These are phyloP conservation scores for Pogonophryne albipinna DNA, from an alignment of 2,797 vertebrate genomes.

Conservation along the genomic window DNA sequence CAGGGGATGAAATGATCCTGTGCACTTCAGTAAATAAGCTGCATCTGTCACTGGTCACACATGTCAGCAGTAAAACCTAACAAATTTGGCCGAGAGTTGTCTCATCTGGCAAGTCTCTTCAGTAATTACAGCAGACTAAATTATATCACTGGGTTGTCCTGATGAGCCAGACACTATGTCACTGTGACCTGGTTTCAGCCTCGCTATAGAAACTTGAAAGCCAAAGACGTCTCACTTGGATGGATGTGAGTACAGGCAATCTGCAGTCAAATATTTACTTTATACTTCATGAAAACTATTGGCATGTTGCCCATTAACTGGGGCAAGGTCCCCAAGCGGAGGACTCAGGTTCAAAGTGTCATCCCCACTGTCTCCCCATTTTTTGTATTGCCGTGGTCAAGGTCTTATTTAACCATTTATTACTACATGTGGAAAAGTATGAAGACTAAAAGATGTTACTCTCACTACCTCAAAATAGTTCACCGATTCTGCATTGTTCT, in stretches of 20 bases:
- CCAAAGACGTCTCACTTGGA: background rate
- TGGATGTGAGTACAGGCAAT: background rate
- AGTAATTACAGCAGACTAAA: conserved; percentile 39
- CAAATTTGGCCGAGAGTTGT: conserved; percentile 29
- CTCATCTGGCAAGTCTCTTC: conserved; percentile 44
- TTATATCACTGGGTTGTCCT: conserved; percentile 27
- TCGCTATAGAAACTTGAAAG: background rate
- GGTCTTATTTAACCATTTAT: background rate
- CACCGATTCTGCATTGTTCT: background rate
- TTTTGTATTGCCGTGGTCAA: background rate
- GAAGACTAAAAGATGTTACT: background rate
- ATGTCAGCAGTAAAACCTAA: conserved; percentile 42
- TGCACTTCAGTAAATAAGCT: conserved; percentile 37
- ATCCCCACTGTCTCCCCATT: too few species aligned
- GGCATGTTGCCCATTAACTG: too few species aligned
- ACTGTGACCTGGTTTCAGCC: conserved; percentile 29
- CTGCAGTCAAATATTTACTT: too few species aligned
- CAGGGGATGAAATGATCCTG: conserved; percentile 14
- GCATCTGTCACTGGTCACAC: conserved; percentile 47
- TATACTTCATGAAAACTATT: too few species aligned
- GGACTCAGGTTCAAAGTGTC: too few species aligned
- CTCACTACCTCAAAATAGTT: background rate
- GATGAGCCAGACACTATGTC: conserved; percentile 24
- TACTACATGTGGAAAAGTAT: background rate
- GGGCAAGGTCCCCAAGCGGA: too few species aligned